Conservation (phyloP, 2,113 vertebrate genomes). For the Riparia riparia region DNA sequence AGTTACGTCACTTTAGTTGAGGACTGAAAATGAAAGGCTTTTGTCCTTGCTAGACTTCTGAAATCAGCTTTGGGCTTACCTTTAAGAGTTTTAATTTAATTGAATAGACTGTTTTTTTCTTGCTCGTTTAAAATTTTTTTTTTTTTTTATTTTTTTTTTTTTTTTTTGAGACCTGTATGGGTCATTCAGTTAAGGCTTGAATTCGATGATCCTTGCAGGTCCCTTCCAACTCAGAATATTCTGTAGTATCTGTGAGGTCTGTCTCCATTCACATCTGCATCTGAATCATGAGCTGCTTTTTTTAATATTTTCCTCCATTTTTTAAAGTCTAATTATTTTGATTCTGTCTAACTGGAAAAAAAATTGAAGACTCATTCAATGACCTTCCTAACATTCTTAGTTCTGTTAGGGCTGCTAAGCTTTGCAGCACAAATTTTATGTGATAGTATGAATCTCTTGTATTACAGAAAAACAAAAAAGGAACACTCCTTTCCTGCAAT, state of each 20-base stretch:
- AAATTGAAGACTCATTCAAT: not conserved
- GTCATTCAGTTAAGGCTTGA: not conserved
- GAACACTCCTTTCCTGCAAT: not conserved
- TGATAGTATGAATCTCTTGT: not conserved
- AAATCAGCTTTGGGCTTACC: constrained; percentile 1
- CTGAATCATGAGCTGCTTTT: not conserved
- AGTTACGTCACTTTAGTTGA: constrained; percentile 9
- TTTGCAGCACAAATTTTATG: not conserved
- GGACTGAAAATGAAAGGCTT: constrained; percentile 11
- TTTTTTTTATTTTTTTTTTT: not conserved
- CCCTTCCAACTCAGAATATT: not conserved
- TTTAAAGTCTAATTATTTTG: not conserved
- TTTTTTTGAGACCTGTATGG: not conserved
- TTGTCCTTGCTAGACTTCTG: not conserved
- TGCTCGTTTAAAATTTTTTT: not conserved
- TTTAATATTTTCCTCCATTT: not conserved
- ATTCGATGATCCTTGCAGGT: not conserved
- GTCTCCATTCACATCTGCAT: not conserved
- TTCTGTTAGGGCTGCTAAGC: not conserved
- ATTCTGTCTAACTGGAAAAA: not conserved
- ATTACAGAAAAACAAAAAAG: not conserved
- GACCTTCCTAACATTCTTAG: not conserved
- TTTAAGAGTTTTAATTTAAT: constrained; percentile 29
- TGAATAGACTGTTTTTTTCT: not conserved
- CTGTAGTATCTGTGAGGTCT: not conserved